Percentiles rank a stretch among this genome's conserved stretches.
Conservation (phyloP, 2,888 invertebrate genomes). For the Caenorhabditis sp. region DNA sequence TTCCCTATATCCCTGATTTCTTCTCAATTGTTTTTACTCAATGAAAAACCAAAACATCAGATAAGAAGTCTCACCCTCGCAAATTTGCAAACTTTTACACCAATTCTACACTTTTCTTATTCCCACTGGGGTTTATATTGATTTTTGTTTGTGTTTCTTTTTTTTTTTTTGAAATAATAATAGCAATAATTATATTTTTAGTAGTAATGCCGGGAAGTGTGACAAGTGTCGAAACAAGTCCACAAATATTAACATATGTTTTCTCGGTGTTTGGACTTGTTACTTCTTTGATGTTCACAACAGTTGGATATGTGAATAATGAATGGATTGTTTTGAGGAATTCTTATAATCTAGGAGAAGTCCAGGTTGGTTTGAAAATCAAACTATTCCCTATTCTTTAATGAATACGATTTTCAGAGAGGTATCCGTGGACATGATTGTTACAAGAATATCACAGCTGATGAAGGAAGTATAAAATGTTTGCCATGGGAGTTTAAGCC, state of each 20-base stretch:
- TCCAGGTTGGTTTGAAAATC: constrained; percentile 30
- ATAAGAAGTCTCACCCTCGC: background rate
- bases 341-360: constrained; percentile 9
- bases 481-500: constrained; percentile 21
- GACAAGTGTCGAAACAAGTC: background rate
- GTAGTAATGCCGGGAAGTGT: constrained; percentile 1
- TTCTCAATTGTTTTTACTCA: no score
- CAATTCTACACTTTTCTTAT: background rate
- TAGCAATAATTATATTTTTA: background rate
- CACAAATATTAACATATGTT: constrained; percentile 3
- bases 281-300: constrained; percentile 17
- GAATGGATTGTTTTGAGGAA: constrained; percentile 24
- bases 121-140: background rate
- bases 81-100: background rate
- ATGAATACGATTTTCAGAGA: constrained; percentile 34
- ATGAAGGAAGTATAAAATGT: constrained; percentile 14
- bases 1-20: no score
- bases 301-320: constrained; percentile 25
- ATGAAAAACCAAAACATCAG: background rate
- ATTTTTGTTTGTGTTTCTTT: background rate
- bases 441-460: constrained; percentile 3
- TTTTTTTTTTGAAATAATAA: background rate
- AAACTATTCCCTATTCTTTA: no score
- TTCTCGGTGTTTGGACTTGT: constrained; percentile 6
- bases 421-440: constrained; percentile 37